Evolutionary conservation across 2,888 invertebrate species (phyloP), one percentile per base, ranked within the genome.

Genomic region (Globia sparganii): DNA sequence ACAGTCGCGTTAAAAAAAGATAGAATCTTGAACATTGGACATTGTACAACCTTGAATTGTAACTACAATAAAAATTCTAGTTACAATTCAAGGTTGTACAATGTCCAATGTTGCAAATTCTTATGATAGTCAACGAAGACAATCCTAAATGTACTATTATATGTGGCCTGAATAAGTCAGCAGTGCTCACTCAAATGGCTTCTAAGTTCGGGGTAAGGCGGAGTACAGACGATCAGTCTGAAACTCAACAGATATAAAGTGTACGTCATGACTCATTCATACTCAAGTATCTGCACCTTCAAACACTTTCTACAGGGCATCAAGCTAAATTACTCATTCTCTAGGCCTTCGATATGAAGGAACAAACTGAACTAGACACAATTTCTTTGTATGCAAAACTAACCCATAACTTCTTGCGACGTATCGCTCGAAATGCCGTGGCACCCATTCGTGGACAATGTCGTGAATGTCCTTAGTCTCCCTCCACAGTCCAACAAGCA

Each of bases 401-500:
- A 85, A 91, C 91, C 90, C 82, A 86, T 80, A 4, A 28, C 34
- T 58, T 76, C 81, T 40, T 46, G 71, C 37, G 18, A 88, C 25
- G 70, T 81, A 81, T 25, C 81, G 75, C 37, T 75, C 66, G 8
- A 90, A 74, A 77, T 87, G 75, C 71, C 74, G 73, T 2, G 88
- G 82, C 65, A 84, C 74, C 83, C 89, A 80, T 40, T 85, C 49
- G 18, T 89, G 84, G 37, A 92, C 92, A n/a, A 84, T 37, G 8
- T 83, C 31, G 25, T 80, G 80, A 11, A 91, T 70, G 11, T 69
- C 79, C 31, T 80, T 84, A 28, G 92, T 92, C n/a, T 77, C 84
- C 78, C 81, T 91, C 95, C 95, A 95, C 40, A 95, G 77, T 31
- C 80, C 83, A 59, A 91, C 91, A 3, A 95, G 90, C 21, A 95